phyloP scores from a whole-genome alignment of 2,113 vertebrate species.

The Rhadina sibilatrix region DNA sequence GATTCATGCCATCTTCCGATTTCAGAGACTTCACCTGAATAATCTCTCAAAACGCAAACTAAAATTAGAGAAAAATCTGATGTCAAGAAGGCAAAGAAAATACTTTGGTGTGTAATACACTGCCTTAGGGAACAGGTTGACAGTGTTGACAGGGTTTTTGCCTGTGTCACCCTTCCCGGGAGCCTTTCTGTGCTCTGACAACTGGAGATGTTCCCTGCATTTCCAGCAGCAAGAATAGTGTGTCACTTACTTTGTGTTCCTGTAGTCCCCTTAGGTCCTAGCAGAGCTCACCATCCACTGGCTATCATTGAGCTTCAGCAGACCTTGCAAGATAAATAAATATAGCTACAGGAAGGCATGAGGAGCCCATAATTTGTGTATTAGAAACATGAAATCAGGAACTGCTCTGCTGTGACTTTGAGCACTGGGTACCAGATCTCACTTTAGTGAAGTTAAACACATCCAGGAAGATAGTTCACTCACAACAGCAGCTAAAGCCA shows the following conservation, averaged over 20 bases:
- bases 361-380: not conserved
- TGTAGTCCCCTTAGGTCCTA: not conserved
- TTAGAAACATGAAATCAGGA: not conserved
- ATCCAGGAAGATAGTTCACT: not conserved
- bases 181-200: not conserved
- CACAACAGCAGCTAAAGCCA: not conserved
- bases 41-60: not conserved
- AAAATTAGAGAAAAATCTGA: not conserved
- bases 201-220: not conserved
- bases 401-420: not conserved
- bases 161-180: not conserved
- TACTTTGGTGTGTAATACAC: not conserved
- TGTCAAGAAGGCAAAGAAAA: not conserved
- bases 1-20: not conserved
- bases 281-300: not conserved
- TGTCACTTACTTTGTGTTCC: not conserved
- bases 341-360: not conserved
- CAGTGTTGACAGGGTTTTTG: not conserved
- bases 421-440: not conserved
- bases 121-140: not conserved
- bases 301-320: not conserved
- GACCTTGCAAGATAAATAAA: not conserved
- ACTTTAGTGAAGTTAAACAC: not conserved
- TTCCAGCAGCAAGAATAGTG: not conserved
- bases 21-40: not conserved